Base-by-base conservation (phyloP, 2,113 vertebrate genomes). In the Nesogale talazaci region DNA sequence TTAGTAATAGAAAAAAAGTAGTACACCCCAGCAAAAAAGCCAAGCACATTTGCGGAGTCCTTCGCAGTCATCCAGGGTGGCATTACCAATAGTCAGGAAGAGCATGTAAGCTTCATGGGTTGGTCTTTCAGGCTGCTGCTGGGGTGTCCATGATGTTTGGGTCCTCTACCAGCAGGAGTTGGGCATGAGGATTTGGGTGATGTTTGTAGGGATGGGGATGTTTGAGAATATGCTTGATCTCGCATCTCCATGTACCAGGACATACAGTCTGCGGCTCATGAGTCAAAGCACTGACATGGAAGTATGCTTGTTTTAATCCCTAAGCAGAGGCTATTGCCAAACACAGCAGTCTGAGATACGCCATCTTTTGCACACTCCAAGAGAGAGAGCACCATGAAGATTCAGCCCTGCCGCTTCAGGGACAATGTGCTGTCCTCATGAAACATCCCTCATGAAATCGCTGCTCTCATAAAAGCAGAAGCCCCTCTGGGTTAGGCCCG, bases 401-500 rank as follows among this genome's bases (percentile, higher is more conserved):
- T 77, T 80, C 42, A 34, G 76, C 20, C 6, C 69, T 29, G 69
- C 46, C 34, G 17, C 23, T 74, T n/a, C 10, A 59, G 83, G 72
- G 34, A 34, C 67, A 27, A 5, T 38, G 63, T 23, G 16, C 85
- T 36, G 11, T 34, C 0, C n/a, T n/a, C n/a, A n/a, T n/a, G n/a
- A n/a, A n/a, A n/a, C 22, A 36, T 38, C 56, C 42, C 0, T 0
- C 63, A 81, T 57, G 88, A 46, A 16, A 23, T 23, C 29, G 19
- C 22, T 74, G 56, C 67, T 94, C 70, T 94, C 42, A 29, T 46
- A 81, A 84, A 72, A 94, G 40, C 74, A 9, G 57, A 88, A 86
- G 63, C 11, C 34, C 22, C 27, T 77, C 57, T 95, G 83, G 27
- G 1, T 40, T 23, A 42, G 3, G n/a, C 40, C 29, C 22, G 29